Conservation (phyloP, 2,888 invertebrate genomes). For the Eupithecia insigniata region DNA sequence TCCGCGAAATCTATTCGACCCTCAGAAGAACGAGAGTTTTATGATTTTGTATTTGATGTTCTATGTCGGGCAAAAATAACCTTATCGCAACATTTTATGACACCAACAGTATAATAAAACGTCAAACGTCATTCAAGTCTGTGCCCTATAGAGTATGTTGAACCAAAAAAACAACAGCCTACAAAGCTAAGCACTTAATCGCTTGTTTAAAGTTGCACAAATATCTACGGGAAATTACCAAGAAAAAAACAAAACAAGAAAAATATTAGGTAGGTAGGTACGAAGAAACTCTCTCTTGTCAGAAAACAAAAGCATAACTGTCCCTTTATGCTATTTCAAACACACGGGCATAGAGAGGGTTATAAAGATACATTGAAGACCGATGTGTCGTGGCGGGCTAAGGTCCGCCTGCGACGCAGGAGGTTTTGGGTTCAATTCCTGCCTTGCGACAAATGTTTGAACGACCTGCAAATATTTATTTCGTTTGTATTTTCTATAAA, state of each 20-base stretch:
- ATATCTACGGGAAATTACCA: not conserved
- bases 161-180: conserved; percentile 15
- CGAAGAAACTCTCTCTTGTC: not conserved
- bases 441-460: too few relatives aligned
- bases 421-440: too few relatives aligned
- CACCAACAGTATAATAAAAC: conserved; percentile 15
- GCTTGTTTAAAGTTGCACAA: not conserved
- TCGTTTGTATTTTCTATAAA: too few relatives aligned
- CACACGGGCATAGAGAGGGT: not conserved
- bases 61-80: not conserved
- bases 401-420: too few relatives aligned
- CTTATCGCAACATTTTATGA: conserved; percentile 22
- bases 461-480: too few relatives aligned
- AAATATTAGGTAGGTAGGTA: too few relatives aligned
- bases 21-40: not conserved
- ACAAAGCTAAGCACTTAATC: not conserved
- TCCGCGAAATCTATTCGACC: conserved; percentile 20
- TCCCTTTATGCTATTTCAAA: not conserved
- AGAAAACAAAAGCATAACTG: not conserved
- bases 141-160: conserved; percentile 41
- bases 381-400: too few relatives aligned
- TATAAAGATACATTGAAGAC: not conserved
- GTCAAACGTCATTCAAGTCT: conserved; percentile 45
- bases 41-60: not conserved
- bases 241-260: not conserved